Base-by-base conservation (phyloP, 2,113 vertebrate species). In the Hippocampus guttulatus region DNA sequence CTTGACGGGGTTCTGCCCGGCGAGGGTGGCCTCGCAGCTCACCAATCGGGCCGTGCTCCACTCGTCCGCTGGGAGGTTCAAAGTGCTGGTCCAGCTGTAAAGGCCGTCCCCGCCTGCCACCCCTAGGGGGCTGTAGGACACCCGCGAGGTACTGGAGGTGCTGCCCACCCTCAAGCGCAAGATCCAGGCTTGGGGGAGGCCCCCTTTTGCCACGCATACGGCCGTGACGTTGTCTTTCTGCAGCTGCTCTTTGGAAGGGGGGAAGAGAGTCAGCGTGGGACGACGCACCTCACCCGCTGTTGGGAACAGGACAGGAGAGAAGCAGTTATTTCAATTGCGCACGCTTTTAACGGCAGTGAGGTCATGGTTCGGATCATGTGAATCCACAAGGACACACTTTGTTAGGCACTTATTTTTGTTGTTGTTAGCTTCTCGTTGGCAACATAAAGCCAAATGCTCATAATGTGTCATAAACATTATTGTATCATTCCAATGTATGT, bases 51-150 rank as follows among this genome's bases (percentile, higher is more conserved):
- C 49, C 27, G 27, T n/a, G 9, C 30, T n/a, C 66, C 66, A 68
- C 49, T 27, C 49, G 49, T 54, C 49, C 0, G 66, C 30, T 5
- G 27, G 4, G 47, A 69, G 67, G 54, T 3, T 79, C 70, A 82
- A 52, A 70, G 64, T 67, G 69, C 78, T 75, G 65, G 70, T 75
- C 58, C 68, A 62, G 33, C 63, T 68, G 72, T 73, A 80, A 6
- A 12, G 41, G 4, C 69, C 66, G 20, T 33, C 45, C 71, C 33
- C 33, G 5, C 33, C 33, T 38, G 67, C 27, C 51, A 45, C 52
- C 27, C 71, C 78, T 15, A 60, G 64, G 63, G 67, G 61, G 67
- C 73, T 75, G 51, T 30, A 45, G 40, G 74, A 51, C 33, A 58
- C 64, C n/a, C 64, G 64, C 60, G 64, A 47, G 23, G 64, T 47